Percentiles rank a stretch among this genome's conserved stretches.
Conservation (phyloP, 2,113 vertebrate genomes). For the Pyxicephalus adspersus region DNA sequence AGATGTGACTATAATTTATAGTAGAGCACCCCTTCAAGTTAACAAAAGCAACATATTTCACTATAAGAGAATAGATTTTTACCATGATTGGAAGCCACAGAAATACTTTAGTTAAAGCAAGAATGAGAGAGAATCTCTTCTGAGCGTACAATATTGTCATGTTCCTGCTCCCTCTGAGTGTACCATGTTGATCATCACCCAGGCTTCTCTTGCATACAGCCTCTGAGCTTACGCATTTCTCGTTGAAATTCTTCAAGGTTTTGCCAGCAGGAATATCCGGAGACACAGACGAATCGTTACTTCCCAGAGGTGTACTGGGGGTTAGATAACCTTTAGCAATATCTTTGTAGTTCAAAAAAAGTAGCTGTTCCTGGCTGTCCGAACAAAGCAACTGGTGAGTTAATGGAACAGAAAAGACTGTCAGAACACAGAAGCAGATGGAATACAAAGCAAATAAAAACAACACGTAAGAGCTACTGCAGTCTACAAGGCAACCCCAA, state of each 20-base stretch:
- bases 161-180: slow-evolving; percentile 61
- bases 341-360: slow-evolving; percentile 69
- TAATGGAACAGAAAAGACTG: slow-evolving; percentile 81
- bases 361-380: slow-evolving; percentile 74
- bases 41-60: slow-evolving; percentile 3
- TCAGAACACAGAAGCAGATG: slow-evolving; percentile 78
- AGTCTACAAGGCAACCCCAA: slow-evolving; percentile 85
- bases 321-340: slow-evolving; percentile 66
- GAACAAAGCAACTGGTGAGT: slow-evolving; percentile 86
- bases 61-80: slow-evolving; percentile 62
- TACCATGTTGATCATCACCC: slow-evolving; percentile 56
- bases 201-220: slow-evolving; percentile 9
- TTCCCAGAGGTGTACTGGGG: slow-evolving; percentile 70
- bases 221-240: slow-evolving; percentile 60
- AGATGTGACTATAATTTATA: too few species aligned
- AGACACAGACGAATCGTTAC: slow-evolving; percentile 67
- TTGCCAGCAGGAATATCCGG: slow-evolving; percentile 71
- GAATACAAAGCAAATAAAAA: slow-evolving; percentile 80
- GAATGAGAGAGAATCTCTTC: slow-evolving; percentile 91
- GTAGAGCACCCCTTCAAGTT: too few species aligned
- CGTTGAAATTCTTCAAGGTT: slow-evolving; percentile 70
- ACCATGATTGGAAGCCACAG: slow-evolving; percentile 99
- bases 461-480: slow-evolving; percentile 77
- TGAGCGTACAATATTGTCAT: slow-evolving; percentile 80
- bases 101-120: slow-evolving; percentile 83